These are phyloP conservation scores for Stenodera caucasica DNA, from an alignment of 2,888 invertebrate genomes.

Conservation along the genomic window DNA sequence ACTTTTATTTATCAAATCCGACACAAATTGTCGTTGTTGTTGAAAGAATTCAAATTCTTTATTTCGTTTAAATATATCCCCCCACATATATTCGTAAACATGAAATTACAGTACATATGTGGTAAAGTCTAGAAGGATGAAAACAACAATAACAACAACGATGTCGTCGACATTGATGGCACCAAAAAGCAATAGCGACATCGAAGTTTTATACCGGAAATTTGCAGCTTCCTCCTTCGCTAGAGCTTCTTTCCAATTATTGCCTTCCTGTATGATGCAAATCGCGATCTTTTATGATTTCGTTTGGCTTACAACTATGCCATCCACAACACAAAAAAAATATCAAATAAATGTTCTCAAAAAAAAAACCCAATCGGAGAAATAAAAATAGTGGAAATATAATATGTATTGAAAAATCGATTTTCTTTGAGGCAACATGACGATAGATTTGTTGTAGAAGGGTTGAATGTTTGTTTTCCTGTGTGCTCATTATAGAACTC, in stretches of 20 bases:
- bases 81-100: not conserved
- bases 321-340: not conserved
- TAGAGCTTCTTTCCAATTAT: constrained; percentile 45
- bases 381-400: not conserved
- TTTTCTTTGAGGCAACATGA: not conserved
- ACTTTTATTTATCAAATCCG: constrained; percentile 42
- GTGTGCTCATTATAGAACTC: not conserved
- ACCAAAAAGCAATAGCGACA: constrained; percentile 3
- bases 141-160: not conserved
- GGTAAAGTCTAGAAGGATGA: constrained; percentile 5
- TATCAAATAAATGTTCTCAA: not conserved
- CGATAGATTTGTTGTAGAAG: constrained; percentile 9
- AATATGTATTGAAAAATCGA: not conserved
- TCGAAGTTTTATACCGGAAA: constrained; percentile 42
- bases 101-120: not conserved
- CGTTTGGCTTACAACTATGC: constrained; percentile 10
- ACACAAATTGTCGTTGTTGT: constrained; percentile 20
- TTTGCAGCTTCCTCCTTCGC: constrained; percentile 48
- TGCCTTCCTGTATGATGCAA: constrained; percentile 47
- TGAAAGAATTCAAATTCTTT: not conserved
- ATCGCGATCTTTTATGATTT: constrained; percentile 35
- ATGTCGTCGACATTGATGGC: not conserved
- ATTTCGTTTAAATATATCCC: not conserved
- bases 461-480: constrained; percentile 24
- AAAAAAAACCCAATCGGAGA: not conserved